These are phyloP conservation scores for Neogobius melanostomus DNA, from an alignment of 2,113 vertebrate genomes.

Conservation along the genomic window DNA sequence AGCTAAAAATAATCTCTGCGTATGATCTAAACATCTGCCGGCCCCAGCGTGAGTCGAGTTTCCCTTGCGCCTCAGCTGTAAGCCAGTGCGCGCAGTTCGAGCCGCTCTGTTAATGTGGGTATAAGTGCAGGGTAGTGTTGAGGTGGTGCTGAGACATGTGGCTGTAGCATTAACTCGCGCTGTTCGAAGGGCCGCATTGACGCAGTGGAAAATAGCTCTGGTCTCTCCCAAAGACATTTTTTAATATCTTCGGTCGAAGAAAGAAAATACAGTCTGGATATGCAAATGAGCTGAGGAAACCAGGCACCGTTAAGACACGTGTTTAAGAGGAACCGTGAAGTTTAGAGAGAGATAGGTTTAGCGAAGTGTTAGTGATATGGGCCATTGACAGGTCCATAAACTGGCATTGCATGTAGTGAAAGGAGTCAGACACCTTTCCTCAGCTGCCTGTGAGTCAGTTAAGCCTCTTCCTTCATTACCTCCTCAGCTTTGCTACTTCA, in stretches of 20 bases:
- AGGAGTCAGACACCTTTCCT: background rate
- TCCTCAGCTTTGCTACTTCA: no score
- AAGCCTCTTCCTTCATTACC: no score
- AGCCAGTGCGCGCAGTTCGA: slow-evolving; percentile 20
- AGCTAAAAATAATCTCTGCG: background rate
- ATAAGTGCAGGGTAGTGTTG: slow-evolving; percentile 20
- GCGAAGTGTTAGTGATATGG: slow-evolving; percentile 42
- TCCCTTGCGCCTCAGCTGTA: slow-evolving; percentile 12
- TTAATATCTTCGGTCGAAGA: slow-evolving; percentile 15
- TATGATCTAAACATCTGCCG: background rate
- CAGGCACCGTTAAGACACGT: slow-evolving; percentile 18
- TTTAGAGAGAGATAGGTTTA: slow-evolving; percentile 46
- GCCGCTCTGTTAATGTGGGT: slow-evolving; percentile 5
- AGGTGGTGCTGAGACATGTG: slow-evolving; percentile 40
- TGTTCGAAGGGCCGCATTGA: slow-evolving; percentile 21
- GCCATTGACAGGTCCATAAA: slow-evolving; percentile 10
- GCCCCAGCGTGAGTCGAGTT: background rate
- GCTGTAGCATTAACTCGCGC: slow-evolving; percentile 8
- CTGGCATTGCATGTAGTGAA: background rate
- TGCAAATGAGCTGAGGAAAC: slow-evolving; percentile 39
- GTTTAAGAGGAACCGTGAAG: slow-evolving; percentile 24
- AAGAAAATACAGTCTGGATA: slow-evolving; percentile 24
- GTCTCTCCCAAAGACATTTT: slow-evolving; percentile 7
- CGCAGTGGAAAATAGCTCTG: slow-evolving; percentile 21
- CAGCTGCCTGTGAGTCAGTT: no score